Base-by-base conservation (phyloP, 2,888 invertebrate species). In the Scaptomyza reducta region DNA sequence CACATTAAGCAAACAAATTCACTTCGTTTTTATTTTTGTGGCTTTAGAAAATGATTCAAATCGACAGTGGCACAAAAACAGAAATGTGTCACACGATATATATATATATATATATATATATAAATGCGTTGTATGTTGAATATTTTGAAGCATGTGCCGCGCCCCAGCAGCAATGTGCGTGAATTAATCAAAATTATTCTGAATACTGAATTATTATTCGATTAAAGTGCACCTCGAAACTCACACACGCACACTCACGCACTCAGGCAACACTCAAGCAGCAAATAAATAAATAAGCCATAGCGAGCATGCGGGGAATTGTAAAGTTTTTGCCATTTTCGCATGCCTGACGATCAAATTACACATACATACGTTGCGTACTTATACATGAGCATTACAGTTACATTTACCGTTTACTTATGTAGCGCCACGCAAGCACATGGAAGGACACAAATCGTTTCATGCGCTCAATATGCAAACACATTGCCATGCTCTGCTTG, bases 191-290 rank as follows among this genome's bases (percentile, higher is more conserved):
- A 88, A 83, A 74, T 69, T 72, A 70, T 84, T 65, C 68, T 71
- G 53, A 69, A 76, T 80, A 84, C 88, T 88, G 74, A 85, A 84
- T 88, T 82, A 86, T 86, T 89, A 88, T 88, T 77, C 77, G 72
- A 76, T 83, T 79, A 72, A 77, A 77, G 73, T 64, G 46, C 64
- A 72, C 66, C 77, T 57, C 53, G 46, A 47, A 40, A 18, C 46
- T n/a, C 16, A 40, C 40, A 46, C 62, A 33, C 31, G 33, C 35
- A 55, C 22, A 27, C 40, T 31, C 1, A 4, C 41, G 47, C 59
- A 35, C 33, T n/a, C 22, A 54, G 45, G 33, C 40, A 61, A 75
- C 50, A 53, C 60, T 59, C 51, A 29, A 77, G 65, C 38, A 53
- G 65, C 51, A 59, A 58, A 55, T 69, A 68, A 61, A 74, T 74